Conservation (phyloP, 2,888 invertebrate species). For the Silvanus unidentatus region DNA sequence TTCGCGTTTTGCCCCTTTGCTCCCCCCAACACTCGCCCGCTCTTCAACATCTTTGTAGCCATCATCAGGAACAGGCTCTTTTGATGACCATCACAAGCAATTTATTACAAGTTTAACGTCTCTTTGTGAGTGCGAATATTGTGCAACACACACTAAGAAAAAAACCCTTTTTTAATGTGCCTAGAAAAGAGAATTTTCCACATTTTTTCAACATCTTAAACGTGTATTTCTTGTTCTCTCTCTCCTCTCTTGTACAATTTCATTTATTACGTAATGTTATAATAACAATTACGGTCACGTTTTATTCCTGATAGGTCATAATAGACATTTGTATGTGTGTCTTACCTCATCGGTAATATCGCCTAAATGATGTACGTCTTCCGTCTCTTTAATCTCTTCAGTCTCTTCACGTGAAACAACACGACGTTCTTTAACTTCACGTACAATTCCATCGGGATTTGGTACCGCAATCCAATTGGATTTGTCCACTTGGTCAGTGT, state of each 20-base stretch:
- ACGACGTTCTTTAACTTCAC: conserved; percentile 73
- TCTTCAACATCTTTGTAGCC: background rate
- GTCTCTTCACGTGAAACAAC: conserved; percentile 78
- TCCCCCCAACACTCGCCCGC: background rate
- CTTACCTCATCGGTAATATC: conserved; percentile 83
- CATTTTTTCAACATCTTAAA: too few species aligned
- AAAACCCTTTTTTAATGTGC: too few species aligned
- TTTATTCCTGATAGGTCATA: conserved; percentile 36
- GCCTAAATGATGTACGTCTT: conserved; percentile 76
- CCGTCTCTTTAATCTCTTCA: conserved; percentile 75
- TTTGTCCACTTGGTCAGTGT: conserved; percentile 30
- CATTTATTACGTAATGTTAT: background rate
- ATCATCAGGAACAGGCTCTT: background rate
- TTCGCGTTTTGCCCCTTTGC: conserved; percentile 12
- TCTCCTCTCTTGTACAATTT: too few species aligned
- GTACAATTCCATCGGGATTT: conserved; percentile 69
- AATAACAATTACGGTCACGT: conserved; percentile 15
- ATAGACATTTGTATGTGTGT: conserved; percentile 6
- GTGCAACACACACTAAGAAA: too few species aligned
- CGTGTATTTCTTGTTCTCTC: too few species aligned
- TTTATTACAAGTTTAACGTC: too few species aligned
- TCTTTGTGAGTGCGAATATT: too few species aligned
- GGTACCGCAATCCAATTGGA: conserved; percentile 53
- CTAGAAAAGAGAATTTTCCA: too few species aligned
- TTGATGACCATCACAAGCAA: background rate